Conservation (phyloP, 92 coral and sea anemone genomes). For the Porites lobata region DNA sequence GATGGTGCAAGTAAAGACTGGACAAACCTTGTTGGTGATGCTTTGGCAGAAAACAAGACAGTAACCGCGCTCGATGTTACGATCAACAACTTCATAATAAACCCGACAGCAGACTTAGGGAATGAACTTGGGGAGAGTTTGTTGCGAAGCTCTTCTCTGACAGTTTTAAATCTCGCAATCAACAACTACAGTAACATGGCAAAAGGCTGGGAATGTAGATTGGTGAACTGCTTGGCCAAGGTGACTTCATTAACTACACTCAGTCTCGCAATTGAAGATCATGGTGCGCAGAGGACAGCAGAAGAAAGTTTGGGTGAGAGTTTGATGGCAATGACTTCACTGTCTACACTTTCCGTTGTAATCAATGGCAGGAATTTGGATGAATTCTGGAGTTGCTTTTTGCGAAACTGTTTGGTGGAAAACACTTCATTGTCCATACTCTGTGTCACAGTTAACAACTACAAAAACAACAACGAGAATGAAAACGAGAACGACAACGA, state of each 20-base stretch:
- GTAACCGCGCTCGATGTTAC: background rate
- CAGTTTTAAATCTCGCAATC: background rate
- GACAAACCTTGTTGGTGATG: no score
- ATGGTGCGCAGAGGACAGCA: background rate
- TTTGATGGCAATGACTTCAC: background rate
- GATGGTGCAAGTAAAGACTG: no score
- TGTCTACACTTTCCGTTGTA: conserved; percentile 2
- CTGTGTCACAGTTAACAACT: background rate
- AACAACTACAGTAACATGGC: no score
- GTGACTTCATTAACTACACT: no score
- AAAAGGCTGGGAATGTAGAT: no score
- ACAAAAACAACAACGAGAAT: background rate
- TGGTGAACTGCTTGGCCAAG: no score
- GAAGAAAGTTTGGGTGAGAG: background rate
- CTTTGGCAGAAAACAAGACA: no score
- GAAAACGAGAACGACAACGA: no score
- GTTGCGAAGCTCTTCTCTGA: conserved; percentile 4
- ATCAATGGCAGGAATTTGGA: background rate
- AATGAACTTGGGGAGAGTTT: background rate
- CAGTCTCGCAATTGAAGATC: background rate
- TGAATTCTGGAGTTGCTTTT: background rate
- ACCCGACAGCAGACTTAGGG: background rate
- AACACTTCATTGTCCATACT: background rate
- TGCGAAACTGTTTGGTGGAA: background rate
- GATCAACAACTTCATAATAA: background rate